A percentile compares a stretch with the other conserved stretches of the same genome.
phyloP scores from a whole-genome alignment of 2,113 vertebrate species.

The Illadopsis cleaveri region DNA sequence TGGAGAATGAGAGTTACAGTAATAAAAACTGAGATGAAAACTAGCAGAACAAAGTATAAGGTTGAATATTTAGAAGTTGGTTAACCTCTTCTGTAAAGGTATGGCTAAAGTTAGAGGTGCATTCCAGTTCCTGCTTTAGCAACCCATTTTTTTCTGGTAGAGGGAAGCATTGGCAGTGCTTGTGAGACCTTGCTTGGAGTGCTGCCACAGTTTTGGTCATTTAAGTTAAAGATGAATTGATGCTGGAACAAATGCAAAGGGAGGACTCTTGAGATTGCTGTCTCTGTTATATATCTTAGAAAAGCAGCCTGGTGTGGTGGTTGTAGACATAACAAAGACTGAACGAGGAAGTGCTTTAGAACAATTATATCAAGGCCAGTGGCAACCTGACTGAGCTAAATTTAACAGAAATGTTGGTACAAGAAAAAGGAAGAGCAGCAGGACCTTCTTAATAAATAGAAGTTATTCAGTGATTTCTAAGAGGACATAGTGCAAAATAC shows the following conservation, averaged over 20 bases:
- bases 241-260: not conserved
- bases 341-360: not conserved
- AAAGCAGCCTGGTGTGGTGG: not conserved
- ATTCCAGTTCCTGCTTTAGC: not conserved
- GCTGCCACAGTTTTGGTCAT: not conserved
- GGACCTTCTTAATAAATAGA: not conserved
- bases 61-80: not conserved
- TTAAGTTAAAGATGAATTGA: not conserved
- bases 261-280: not conserved
- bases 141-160: not conserved
- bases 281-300: not conserved
- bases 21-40: not conserved
- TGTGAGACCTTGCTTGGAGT: not conserved
- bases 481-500: not conserved
- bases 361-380: not conserved
- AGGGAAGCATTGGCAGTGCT: not conserved
- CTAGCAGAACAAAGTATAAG: not conserved
- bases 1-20: not conserved
- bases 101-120: not conserved
- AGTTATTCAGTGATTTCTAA: not conserved
- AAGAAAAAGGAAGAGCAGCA: not conserved
- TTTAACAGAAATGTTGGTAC: not conserved
- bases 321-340: not conserved
- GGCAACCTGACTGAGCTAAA: not conserved
- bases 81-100: not conserved